phyloP scores from a whole-genome alignment of 1,140 invertebrate genomes.

The Pogonomyrmex californicus region DNA sequence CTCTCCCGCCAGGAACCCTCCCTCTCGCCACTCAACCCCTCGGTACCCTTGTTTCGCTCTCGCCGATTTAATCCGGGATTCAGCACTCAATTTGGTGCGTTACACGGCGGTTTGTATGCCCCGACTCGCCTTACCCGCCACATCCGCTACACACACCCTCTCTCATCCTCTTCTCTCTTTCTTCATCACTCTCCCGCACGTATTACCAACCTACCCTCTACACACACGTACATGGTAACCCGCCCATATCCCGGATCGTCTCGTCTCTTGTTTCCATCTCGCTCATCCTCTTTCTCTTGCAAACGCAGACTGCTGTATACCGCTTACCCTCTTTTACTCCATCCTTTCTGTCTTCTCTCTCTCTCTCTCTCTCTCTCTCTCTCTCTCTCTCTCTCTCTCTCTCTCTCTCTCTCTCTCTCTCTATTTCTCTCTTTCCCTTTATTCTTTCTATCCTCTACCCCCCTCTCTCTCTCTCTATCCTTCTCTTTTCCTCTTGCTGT shows the following conservation, averaged over 20 bases:
- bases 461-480: neutral
- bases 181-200: conserved; percentile 36
- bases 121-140: conserved; percentile 75
- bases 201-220: conserved; percentile 42
- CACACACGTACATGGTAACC: conserved; percentile 22
- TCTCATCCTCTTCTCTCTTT: conserved; percentile 45
- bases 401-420: neutral
- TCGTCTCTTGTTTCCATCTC: conserved; percentile 50
- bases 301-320: conserved; percentile 28
- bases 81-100: conserved; percentile 87
- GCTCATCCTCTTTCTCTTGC: conserved; percentile 42
- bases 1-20: neutral
- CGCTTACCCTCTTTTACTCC: conserved; percentile 38
- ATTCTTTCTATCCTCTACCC: conserved; percentile 20
- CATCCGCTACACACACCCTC: conserved; percentile 48
- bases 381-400: neutral
- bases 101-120: conserved; percentile 84
- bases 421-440: neutral
- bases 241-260: conserved; percentile 39
- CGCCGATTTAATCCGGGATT: conserved; percentile 85
- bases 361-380: neutral
- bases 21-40: conserved; percentile 50
- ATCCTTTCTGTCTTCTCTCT: neutral
- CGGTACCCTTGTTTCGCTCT: conserved; percentile 72
- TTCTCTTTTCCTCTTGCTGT: conserved; percentile 34